phyloP scores from a whole-genome alignment of 2,113 vertebrate genomes.

The Diadophis punctatus region DNA sequence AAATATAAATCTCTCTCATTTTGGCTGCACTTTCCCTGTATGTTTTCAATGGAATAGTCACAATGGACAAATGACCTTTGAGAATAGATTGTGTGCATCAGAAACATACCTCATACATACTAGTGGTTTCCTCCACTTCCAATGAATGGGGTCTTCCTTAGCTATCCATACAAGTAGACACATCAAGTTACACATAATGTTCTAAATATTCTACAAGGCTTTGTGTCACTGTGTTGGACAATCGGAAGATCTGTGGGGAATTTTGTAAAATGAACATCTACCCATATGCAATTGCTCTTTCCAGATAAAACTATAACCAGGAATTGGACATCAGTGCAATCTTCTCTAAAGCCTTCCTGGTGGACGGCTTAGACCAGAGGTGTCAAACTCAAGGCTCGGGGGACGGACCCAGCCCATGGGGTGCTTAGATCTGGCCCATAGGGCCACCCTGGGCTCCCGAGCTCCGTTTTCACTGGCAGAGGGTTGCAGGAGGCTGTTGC shows the following conservation, averaged over 20 bases:
- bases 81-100: not conserved
- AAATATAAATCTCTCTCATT: not conserved
- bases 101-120: not conserved
- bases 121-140: not conserved
- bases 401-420: too few species aligned
- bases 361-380: not conserved
- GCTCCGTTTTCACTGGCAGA: too few species aligned
- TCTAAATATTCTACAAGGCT: not conserved
- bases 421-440: too few species aligned
- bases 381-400: too few species aligned
- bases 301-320: not conserved
- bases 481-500: too few species aligned
- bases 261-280: not conserved
- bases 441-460: too few species aligned
- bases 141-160: not conserved
- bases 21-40: not conserved
- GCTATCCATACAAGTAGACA: not conserved
- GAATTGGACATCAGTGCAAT: not conserved
- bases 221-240: not conserved
- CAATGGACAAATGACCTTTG: not conserved
- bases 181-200: not conserved
- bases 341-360: not conserved
- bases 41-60: not conserved
- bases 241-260: not conserved
- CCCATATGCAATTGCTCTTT: not conserved